Conservation (phyloP, 2,888 invertebrate genomes). For the Dryomyza anilis region DNA sequence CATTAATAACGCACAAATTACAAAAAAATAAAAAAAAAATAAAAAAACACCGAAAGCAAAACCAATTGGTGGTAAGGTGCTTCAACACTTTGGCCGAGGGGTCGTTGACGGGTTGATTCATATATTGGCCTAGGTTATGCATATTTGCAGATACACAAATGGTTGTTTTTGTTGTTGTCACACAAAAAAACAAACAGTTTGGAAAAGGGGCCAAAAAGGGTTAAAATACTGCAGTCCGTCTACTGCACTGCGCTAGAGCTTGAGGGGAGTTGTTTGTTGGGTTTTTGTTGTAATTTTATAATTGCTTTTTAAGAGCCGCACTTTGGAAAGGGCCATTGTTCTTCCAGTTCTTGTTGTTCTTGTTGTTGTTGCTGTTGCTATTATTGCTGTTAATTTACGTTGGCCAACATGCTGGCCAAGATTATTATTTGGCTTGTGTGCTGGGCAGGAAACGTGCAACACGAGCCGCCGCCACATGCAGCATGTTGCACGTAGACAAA, state of each 20-base stretch:
- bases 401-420: not conserved
- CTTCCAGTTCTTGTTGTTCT: not conserved
- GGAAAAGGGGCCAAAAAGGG: not conserved
- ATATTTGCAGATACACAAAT: not conserved
- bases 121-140: too few species aligned
- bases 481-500: not conserved
- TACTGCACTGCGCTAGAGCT: not conserved
- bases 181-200: not conserved
- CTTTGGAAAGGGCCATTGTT: not conserved
- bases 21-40: too few species aligned
- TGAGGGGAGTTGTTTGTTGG: not conserved
- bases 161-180: not conserved
- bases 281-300: not conserved
- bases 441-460: not conserved
- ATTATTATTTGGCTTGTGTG: not conserved
- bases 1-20: too few species aligned
- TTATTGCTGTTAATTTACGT: not conserved
- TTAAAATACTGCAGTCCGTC: not conserved
- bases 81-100: too few species aligned
- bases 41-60: too few species aligned
- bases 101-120: too few species aligned
- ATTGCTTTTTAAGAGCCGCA: constrained; percentile 10
- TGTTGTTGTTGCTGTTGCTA: not conserved
- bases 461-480: not conserved
- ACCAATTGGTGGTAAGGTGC: too few species aligned